Percentiles rank a stretch among this genome's conserved stretches.
Conservation (phyloP, 2,113 vertebrate species). For the Myrmophylax atrothorax region DNA sequence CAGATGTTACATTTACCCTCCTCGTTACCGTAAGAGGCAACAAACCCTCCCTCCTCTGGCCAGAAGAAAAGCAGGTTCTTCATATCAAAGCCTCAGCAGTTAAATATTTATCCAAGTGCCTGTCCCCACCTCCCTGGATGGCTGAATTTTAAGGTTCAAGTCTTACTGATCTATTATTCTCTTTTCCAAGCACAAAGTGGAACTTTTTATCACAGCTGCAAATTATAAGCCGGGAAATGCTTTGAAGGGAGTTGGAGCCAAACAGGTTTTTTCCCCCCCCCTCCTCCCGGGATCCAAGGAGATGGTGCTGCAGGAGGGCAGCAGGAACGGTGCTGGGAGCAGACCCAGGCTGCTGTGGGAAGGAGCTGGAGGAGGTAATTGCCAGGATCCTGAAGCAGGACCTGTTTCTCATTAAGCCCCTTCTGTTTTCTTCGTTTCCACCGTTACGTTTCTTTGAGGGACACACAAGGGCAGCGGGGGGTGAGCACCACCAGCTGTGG, state of each 20-base stretch:
- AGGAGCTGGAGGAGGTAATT: neutral
- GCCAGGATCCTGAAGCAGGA: slow-evolving; percentile 6
- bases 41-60: neutral
- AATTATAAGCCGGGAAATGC: slow-evolving; percentile 28
- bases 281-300: neutral
- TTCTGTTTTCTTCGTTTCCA: slow-evolving; percentile 28
- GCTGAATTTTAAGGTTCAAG: slow-evolving; percentile 10
- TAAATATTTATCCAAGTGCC: slow-evolving; percentile 69
- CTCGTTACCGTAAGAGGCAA: slow-evolving; percentile 12
- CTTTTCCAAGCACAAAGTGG: slow-evolving; percentile 59
- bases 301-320: neutral
- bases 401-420: slow-evolving; percentile 38
- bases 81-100: slow-evolving; percentile 48
- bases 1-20: neutral
- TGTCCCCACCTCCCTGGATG: slow-evolving; percentile 3
- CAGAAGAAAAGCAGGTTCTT: neutral
- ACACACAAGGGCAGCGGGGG: neutral
- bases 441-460: neutral
- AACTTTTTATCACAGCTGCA: slow-evolving; percentile 57
- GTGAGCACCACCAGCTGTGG: neutral
- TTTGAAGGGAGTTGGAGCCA: slow-evolving; percentile 61
- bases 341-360: neutral
- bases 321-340: neutral
- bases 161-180: slow-evolving; percentile 78
- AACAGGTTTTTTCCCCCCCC: neutral